Evolutionary conservation across 2,113 vertebrate species (phyloP).

Genomic region (Poeciliopsis turrubarensis): DNA sequence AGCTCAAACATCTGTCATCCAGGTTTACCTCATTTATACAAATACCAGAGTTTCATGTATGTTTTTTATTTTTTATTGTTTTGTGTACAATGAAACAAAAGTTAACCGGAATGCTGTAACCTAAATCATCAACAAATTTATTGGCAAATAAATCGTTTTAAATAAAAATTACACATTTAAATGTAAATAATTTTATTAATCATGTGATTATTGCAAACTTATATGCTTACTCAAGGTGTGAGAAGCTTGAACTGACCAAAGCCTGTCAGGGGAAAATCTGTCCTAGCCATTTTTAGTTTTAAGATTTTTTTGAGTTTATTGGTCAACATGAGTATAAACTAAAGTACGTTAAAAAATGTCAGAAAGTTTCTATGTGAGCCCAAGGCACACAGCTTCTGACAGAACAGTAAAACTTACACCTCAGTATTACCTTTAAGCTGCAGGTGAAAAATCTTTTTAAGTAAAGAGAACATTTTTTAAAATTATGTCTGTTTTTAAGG

Average conservation of each 20-base stretch:
- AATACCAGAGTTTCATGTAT: no score
- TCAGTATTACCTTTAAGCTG: constrained; percentile 20
- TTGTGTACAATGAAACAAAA: no score
- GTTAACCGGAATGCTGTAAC: neutral
- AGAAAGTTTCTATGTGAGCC: constrained; percentile 23
- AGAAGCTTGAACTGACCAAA: neutral
- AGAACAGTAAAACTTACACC: constrained; percentile 11
- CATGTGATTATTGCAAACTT: neutral
- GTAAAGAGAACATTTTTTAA: neutral
- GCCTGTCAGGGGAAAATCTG: no score
- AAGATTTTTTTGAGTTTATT: neutral
- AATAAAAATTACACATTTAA: neutral
- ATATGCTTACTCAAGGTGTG: neutral
- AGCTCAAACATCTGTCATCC: neutral
- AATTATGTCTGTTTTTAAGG: neutral
- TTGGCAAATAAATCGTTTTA: neutral
- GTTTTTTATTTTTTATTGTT: no score
- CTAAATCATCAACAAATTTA: neutral
- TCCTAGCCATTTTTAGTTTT: no score
- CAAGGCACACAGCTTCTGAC: neutral
- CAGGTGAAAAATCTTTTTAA: neutral
- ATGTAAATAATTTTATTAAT: neutral
- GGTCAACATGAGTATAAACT: neutral
- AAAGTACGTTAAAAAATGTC: constrained; percentile 2
- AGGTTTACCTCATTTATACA: neutral